A percentile compares a stretch with the other conserved stretches of the same genome.
Evolutionary conservation across 2,797 vertebrate species (phyloP).

Genomic region (Aselliscus stoliczkanus): DNA sequence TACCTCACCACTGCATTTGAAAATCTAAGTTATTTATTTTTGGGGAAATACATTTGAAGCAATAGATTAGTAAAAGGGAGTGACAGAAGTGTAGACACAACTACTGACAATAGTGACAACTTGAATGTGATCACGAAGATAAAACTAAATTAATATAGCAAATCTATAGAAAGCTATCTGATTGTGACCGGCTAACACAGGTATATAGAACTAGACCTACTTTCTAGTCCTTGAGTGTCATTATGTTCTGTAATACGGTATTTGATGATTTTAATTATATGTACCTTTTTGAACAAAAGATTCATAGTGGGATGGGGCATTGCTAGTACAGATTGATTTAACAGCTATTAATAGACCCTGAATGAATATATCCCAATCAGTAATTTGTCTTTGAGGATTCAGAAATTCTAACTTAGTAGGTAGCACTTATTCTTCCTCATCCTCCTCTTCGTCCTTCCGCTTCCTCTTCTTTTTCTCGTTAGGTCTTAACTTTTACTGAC

Average conservation of each 20-base stretch:
- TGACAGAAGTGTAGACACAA: neutral
- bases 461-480: neutral
- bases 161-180: neutral
- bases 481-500: neutral
- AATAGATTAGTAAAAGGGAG: neutral
- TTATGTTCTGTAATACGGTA: neutral
- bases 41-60: neutral
- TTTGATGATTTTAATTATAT: neutral
- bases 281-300: neutral
- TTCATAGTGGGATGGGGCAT: neutral
- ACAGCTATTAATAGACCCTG: neutral
- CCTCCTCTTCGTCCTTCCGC: neutral
- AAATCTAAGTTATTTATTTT: constrained; percentile 16
- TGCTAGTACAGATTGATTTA: neutral
- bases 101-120: neutral
- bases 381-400: neutral
- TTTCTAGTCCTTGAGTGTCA: neutral
- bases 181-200: neutral
- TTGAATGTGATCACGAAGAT: neutral
- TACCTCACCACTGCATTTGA: neutral
- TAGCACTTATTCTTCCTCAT: neutral
- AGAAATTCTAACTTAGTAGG: neutral
- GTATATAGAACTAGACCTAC: neutral
- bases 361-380: neutral
- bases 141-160: neutral